These are phyloP conservation scores for Phalacrocorax aristotelis DNA, from an alignment of 2,113 vertebrate genomes.

Conservation along the genomic window DNA sequence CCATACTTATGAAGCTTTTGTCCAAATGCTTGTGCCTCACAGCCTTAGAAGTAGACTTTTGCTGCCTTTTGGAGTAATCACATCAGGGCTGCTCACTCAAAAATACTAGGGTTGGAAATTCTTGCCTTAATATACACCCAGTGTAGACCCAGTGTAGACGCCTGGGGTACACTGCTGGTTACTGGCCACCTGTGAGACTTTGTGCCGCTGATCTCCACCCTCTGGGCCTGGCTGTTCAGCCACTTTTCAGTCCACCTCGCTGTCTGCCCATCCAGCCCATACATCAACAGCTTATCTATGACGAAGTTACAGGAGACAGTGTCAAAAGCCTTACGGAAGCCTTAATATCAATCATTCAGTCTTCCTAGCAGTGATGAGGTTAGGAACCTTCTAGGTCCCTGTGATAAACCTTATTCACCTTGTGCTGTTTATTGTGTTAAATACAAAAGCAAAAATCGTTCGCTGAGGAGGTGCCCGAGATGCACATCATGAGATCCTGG, in stretches of 20 bases:
- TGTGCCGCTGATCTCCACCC: not conserved
- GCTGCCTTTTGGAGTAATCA: not conserved
- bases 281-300: not conserved
- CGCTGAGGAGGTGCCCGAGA: not conserved
- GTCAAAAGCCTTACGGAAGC: not conserved
- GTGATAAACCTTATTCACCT: not conserved
- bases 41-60: not conserved
- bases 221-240: not conserved
- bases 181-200: not conserved
- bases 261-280: not conserved
- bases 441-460: not conserved
- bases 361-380: not conserved
- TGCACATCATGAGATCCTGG: not conserved
- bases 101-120: not conserved
- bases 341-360: not conserved
- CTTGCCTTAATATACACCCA: not conserved
- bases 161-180: not conserved
- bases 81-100: not conserved
- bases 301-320: not conserved
- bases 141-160: not conserved
- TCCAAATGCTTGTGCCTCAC: not conserved
- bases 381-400: not conserved
- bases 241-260: not conserved
- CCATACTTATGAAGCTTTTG: conserved; percentile 38
- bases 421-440: not conserved